Base-by-base conservation (phyloP, 2,888 invertebrate genomes). In the Chromoteleia sp. region DNA sequence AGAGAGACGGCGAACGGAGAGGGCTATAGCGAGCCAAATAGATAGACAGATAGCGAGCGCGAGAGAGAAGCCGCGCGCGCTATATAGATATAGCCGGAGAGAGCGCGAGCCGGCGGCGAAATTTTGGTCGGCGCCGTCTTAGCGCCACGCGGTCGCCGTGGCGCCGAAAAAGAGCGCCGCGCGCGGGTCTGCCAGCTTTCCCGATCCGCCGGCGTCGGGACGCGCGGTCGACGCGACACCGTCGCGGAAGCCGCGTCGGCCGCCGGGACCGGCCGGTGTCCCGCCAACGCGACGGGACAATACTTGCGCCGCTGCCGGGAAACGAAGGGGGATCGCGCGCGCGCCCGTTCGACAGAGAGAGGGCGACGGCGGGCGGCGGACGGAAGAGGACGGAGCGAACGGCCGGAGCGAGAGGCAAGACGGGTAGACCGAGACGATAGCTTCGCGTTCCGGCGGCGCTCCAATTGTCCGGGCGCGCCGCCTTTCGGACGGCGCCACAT, bases 351-450 rank as follows among this genome's bases (percentile, higher is more conserved):
- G 58, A 71, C 14, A 36, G 78, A 76, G 79, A 71, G 41, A 48
- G 56, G 5, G 36, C 14, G 63, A 39, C 33, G 41, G 29, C 10
- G 29, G 17, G 43, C 15, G 58, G 17, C 43, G 14, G 73, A 10
- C 45, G 10, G 79, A 68, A 36, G 52, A 36, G 14, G 79, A 70
- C 25, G 59, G 67, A 19, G 29, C 58, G 30, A 21, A 2, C 19
- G 52, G 61, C 33, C 45, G 76, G 63, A 74, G 59, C 48, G 67
- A 48, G 70, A 74, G 71, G 81, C 67, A 81, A 73, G 73, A 73
- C 67, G 71, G 76, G 73, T 29, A 61, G 73, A 73, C 84, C 82
- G 89, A 89, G 89, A 89, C 89, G 89, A 89, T 89, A 89, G 89
- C 87, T 89, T 86, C 82, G 85, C 85, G 85, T 87, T 83, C 82